A percentile compares a stretch with the other conserved stretches of the same genome.
Conservation (phyloP, 2,113 vertebrate species). For the Periophthalmus modestus region DNA sequence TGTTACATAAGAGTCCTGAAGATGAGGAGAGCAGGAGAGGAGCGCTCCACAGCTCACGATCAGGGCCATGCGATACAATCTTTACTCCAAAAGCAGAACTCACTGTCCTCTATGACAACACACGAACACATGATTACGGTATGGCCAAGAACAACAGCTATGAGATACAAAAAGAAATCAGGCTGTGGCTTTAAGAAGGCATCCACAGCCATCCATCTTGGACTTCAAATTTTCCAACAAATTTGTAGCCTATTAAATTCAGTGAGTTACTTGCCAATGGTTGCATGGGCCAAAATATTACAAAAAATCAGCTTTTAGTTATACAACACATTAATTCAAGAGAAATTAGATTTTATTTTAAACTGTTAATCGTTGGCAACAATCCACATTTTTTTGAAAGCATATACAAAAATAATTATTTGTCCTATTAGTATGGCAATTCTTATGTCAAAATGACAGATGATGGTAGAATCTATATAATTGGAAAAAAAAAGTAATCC, state of each 20-base stretch:
- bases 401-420: too few species aligned
- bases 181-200: not conserved
- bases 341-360: too few species aligned
- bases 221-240: not conserved
- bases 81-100: slow-evolving; percentile 19
- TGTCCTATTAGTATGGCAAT: too few species aligned
- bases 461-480: too few species aligned
- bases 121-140: not conserved
- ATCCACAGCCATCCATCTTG: too few species aligned
- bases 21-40: slow-evolving; percentile 20
- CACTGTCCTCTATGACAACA: not conserved
- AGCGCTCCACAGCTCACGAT: slow-evolving; percentile 13
- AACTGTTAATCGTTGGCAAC: too few species aligned
- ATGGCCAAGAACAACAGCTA: not conserved
- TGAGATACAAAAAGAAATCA: slow-evolving; percentile 2
- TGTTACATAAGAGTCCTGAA: slow-evolving; percentile 54
- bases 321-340: too few species aligned
- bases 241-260: not conserved
- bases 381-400: too few species aligned
- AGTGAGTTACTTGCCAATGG: not conserved
- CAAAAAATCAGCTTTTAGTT: too few species aligned
- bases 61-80: slow-evolving; percentile 8
- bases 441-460: too few species aligned
- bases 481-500: too few species aligned
- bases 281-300: not conserved